Evolutionary conservation across 1,140 invertebrate species (phyloP).

Genomic region (Teleopsis dalmanni): DNA sequence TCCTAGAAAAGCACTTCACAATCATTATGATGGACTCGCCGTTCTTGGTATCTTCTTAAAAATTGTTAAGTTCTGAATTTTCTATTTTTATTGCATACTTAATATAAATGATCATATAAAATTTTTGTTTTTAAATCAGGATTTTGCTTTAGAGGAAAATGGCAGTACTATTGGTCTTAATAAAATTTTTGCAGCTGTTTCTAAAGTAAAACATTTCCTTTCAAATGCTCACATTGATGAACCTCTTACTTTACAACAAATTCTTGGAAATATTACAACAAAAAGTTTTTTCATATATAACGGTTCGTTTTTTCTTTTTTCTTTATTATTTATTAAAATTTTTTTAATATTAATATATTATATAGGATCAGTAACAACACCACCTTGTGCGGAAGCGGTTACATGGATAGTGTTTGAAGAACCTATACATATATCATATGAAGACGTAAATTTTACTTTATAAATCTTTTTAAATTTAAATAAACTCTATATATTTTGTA

Average conservation of each 20-base stretch:
- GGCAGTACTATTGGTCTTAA: constrained; percentile 25
- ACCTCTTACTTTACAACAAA: too few relatives aligned
- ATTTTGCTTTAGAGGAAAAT: constrained; percentile 16
- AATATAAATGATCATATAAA: background rate
- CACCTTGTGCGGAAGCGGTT: constrained; percentile 80
- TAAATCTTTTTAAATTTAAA: too few relatives aligned
- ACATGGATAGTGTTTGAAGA: constrained; percentile 84
- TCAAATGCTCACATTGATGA: too few relatives aligned
- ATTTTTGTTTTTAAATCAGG: too few relatives aligned
- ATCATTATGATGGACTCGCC: constrained; percentile 62
- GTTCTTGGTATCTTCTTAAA: constrained; percentile 70
- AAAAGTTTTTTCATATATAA: constrained; percentile 19
- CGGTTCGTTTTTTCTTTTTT: constrained; percentile 19
- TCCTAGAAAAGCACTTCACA: constrained; percentile 56
- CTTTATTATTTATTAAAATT: constrained; percentile 42
- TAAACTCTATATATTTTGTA: too few relatives aligned
- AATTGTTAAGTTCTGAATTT: constrained; percentile 25
- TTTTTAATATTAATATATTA: constrained; percentile 68
- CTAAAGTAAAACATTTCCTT: constrained; percentile 31
- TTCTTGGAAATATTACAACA: too few relatives aligned
- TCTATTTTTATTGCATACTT: background rate
- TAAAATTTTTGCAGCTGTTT: constrained; percentile 20
- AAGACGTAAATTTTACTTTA: too few relatives aligned
- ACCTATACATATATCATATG: constrained; percentile 61
- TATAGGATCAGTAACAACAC: constrained; percentile 81